Conservation (phyloP, 2,113 vertebrate species). For the Albula goreensis region DNA sequence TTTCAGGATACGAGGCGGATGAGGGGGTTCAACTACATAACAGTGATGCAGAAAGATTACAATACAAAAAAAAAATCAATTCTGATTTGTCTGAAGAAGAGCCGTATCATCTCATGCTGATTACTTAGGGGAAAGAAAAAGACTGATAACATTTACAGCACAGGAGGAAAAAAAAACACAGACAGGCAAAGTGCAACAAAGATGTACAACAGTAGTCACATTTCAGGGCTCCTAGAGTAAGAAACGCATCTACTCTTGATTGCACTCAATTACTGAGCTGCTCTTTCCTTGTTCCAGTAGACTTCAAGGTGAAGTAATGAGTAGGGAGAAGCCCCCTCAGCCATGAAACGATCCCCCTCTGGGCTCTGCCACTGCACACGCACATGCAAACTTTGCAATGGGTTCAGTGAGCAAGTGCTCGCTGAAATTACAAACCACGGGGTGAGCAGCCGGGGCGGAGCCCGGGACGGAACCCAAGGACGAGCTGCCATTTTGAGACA, state of each 20-base stretch:
- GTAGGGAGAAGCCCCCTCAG: slow-evolving; percentile 47
- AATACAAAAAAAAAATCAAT: background rate
- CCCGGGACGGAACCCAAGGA: background rate
- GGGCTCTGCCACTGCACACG: background rate
- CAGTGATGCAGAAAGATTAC: background rate
- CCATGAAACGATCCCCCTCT: slow-evolving; percentile 52
- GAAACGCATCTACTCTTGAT: slow-evolving; percentile 51
- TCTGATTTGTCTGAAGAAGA: background rate
- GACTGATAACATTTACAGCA: background rate
- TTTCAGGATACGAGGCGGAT: background rate
- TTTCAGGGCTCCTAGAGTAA: background rate
- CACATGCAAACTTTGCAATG: background rate
- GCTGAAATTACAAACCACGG: background rate
- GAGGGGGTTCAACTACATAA: background rate
- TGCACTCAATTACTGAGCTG: slow-evolving; percentile 57
- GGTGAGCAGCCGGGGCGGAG: too few relatives aligned
- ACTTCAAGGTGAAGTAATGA: slow-evolving; percentile 53
- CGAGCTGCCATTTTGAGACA: background rate
- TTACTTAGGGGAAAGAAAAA: background rate
- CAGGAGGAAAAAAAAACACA: background rate
- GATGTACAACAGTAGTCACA: background rate
- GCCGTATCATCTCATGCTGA: background rate
- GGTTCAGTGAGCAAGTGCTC: background rate
- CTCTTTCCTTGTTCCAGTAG: slow-evolving; percentile 39
- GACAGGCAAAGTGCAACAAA: background rate